Evolutionary conservation across 2,113 vertebrate species (phyloP).

Genomic region (Serinus canaria): DNA sequence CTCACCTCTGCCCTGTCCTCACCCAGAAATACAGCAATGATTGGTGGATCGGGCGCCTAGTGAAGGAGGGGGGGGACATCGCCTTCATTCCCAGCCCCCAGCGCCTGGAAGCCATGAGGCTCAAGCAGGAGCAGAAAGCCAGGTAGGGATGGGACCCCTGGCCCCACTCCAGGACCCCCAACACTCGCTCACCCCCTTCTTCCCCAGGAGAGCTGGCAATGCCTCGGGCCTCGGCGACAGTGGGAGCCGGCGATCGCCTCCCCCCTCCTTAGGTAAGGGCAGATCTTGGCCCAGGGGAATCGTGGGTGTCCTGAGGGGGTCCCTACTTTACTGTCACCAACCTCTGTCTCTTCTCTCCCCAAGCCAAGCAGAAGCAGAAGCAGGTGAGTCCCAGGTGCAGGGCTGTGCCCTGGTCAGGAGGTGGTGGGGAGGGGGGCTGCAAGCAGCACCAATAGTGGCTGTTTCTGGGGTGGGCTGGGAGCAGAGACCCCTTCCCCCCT

Average conservation of each 20-base stretch:
- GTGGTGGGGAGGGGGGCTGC: background rate
- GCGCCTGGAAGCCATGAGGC: constrained; percentile 90
- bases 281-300: background rate
- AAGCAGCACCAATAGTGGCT: background rate
- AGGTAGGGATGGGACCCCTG: constrained; percentile 65
- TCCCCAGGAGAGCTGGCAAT: constrained; percentile 86
- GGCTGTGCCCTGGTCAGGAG: background rate
- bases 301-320: fast-evolving
- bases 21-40: constrained; percentile 93
- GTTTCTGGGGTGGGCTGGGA: too few species aligned
- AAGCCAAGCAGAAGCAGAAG: constrained; percentile 98
- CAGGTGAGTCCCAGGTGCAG: constrained; percentile 80
- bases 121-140: constrained; percentile 95
- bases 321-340: constrained; percentile 20
- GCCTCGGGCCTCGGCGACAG: constrained; percentile 88
- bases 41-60: constrained; percentile 96
- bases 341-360: constrained; percentile 69
- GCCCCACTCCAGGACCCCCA: fast-evolving
- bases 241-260: constrained; percentile 89
- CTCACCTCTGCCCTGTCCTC: background rate
- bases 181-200: fast-evolving
- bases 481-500: background rate
- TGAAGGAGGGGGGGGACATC: constrained; percentile 94
- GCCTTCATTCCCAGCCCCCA: constrained; percentile 95
- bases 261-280: constrained; percentile 89